Evolutionary conservation across 2,888 invertebrate species (phyloP), one percentile per base, ranked within the genome.

Genomic region (Xylota segnis): DNA sequence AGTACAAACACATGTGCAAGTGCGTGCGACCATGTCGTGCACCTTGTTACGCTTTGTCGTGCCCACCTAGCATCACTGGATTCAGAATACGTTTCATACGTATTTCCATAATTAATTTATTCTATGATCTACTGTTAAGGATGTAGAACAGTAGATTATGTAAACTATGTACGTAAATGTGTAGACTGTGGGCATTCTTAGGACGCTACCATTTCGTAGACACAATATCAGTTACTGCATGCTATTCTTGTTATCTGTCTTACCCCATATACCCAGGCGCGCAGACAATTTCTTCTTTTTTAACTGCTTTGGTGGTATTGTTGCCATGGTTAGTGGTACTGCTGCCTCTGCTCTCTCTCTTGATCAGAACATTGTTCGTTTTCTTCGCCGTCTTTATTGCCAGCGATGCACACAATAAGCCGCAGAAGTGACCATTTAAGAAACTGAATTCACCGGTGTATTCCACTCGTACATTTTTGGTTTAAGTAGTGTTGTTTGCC

Each of bases 401-500:
- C 61, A 65, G 45, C 58, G 76, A 68, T 81, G 76, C 76, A 75
- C 66, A 61, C 47, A 40, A 47, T 61, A 82, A 76, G 50, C 52
- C 54, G 50, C 29, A 27, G 50, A 76, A 68, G 32, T 76, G 50
- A 76, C 68, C 68, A 56, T 68, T 75, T 66, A 66, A 75, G 29
- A 37, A 68, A 81, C 76, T 58, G 40, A 76, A 76, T 70, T 63
- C 68, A 75, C 61, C 76, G 68, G 68, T 37, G 81, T 54, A 29
- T 65, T 56, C 34, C 23, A 29, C 47, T 43, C 56, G 66, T 68
- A 43, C 50, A 12, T 70, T 74, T 70, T 58, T 10, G 47, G 40
- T 58, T 58, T 32, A 71, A 70, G 58, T 70, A 58, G 63, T 70
- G 81, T 52, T 75, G 74, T 52, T 29, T 75, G 76, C 59, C 40